Evolutionary conservation across 2,797 vertebrate genomes (phyloP).

Genomic region (Coranthus polyacanthus): DNA sequence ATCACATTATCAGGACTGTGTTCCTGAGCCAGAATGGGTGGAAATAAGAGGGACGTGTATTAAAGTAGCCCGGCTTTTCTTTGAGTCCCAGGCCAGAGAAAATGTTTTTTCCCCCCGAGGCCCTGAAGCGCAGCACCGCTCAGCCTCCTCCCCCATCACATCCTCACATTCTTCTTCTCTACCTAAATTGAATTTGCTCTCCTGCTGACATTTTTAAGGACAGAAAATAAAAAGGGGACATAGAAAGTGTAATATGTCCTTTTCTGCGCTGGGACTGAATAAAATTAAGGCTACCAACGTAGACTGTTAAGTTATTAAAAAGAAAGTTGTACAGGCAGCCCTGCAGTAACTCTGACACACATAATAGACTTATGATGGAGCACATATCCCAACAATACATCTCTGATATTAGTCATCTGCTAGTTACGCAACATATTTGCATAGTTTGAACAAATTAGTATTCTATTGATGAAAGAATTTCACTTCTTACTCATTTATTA

Average conservation of each 20-base stretch:
- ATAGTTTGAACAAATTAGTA: constrained; percentile 51
- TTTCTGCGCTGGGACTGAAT: constrained; percentile 32
- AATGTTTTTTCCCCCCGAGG: constrained; percentile 73
- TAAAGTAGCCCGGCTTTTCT: constrained; percentile 68
- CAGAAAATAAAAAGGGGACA: constrained; percentile 14
- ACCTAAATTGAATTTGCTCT: constrained; percentile 54
- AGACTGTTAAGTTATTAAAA: constrained; percentile 28
- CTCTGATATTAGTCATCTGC: constrained; percentile 50
- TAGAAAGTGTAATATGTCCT: constrained; percentile 26
- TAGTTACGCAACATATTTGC: constrained; percentile 52
- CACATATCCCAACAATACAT: constrained; percentile 26
- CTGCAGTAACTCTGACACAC: constrained; percentile 37
- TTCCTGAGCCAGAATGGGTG: constrained; percentile 57
- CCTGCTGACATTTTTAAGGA: constrained; percentile 50
- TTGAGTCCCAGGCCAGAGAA: constrained; percentile 74
- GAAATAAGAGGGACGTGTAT: constrained; percentile 62
- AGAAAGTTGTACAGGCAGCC: constrained; percentile 11
- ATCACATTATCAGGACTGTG: constrained; percentile 53
- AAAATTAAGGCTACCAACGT: constrained; percentile 37
- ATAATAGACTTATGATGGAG: constrained; percentile 46
- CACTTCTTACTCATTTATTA: constrained; percentile 5
- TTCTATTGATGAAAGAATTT: constrained; percentile 21
- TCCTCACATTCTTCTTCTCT: constrained; percentile 52
- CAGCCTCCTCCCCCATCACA: constrained; percentile 41
- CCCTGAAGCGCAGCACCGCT: constrained; percentile 63